Evolutionary conservation across 2,888 invertebrate species (phyloP).

Genomic region (Hypomecis atomaria): DNA sequence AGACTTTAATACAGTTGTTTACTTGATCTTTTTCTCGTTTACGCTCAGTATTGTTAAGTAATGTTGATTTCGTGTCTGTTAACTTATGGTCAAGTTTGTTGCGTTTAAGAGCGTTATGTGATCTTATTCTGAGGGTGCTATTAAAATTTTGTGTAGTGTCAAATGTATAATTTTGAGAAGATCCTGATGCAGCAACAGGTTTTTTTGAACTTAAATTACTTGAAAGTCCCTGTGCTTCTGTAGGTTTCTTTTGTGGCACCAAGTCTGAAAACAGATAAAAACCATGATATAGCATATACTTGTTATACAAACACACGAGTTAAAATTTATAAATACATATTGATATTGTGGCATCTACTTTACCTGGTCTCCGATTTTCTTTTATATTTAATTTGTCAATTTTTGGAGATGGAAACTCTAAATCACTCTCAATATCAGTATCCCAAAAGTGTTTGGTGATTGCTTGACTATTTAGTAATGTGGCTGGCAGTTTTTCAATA

Average conservation of each 20-base stretch:
- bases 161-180: slow-evolving; percentile 34
- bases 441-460: slow-evolving; percentile 61
- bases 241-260: slow-evolving; percentile 9
- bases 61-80: slow-evolving; percentile 29
- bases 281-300: background rate
- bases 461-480: background rate
- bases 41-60: slow-evolving; percentile 26
- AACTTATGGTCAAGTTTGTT: slow-evolving; percentile 33
- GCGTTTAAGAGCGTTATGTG: slow-evolving; percentile 46
- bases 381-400: slow-evolving; percentile 35
- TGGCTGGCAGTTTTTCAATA: slow-evolving; percentile 17
- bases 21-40: slow-evolving; percentile 21
- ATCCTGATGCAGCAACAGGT: slow-evolving; percentile 12
- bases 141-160: slow-evolving; percentile 43
- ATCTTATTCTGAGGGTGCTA: slow-evolving; percentile 42
- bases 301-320: background rate
- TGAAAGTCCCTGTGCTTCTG: slow-evolving; percentile 15
- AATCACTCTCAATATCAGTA: slow-evolving; percentile 71
- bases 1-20: slow-evolving; percentile 11
- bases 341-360: background rate
- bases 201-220: slow-evolving; percentile 32
- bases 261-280: slow-evolving; percentile 23
- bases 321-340: background rate
- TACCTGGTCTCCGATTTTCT: slow-evolving; percentile 44
- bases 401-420: slow-evolving; percentile 48